phyloP scores from a whole-genome alignment of 1,140 invertebrate genomes.

The Heliconius congener region DNA sequence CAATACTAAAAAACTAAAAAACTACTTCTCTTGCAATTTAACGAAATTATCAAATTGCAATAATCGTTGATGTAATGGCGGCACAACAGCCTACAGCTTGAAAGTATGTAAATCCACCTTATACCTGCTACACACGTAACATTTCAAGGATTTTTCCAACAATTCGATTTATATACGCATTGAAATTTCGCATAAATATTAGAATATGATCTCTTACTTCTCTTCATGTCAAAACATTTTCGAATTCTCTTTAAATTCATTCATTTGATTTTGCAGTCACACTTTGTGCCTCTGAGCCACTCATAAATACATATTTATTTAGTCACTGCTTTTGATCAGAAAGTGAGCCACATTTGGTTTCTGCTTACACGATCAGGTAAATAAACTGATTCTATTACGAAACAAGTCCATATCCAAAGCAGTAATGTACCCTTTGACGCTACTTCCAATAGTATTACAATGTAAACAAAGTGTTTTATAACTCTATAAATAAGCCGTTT shows the following conservation, averaged over 20 bases:
- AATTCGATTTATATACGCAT: not conserved
- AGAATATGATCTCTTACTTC: not conserved
- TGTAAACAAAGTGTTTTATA: not conserved
- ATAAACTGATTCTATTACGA: constrained; percentile 7
- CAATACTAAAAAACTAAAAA: too few relatives aligned
- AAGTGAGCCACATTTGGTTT: not conserved
- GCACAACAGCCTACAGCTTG: too few relatives aligned
- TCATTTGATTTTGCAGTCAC: too few relatives aligned
- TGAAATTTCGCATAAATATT: not conserved
- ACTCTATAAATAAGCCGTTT: not conserved
- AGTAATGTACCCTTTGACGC: not conserved
- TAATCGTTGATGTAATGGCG: too few relatives aligned
- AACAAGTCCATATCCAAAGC: not conserved
- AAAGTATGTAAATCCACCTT: too few relatives aligned
- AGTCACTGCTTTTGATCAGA: not conserved
- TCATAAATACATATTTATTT: not conserved
- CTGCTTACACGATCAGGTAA: not conserved
- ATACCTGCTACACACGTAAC: too few relatives aligned
- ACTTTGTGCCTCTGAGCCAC: too few relatives aligned
- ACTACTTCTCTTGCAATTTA: too few relatives aligned
- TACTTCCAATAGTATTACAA: not conserved
- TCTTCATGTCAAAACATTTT: not conserved
- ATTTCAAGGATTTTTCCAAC: not conserved
- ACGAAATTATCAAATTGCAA: too few relatives aligned
- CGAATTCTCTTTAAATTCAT: not conserved